Base-by-base conservation (phyloP, 2,797 vertebrate species). In the Falco berigora region DNA sequence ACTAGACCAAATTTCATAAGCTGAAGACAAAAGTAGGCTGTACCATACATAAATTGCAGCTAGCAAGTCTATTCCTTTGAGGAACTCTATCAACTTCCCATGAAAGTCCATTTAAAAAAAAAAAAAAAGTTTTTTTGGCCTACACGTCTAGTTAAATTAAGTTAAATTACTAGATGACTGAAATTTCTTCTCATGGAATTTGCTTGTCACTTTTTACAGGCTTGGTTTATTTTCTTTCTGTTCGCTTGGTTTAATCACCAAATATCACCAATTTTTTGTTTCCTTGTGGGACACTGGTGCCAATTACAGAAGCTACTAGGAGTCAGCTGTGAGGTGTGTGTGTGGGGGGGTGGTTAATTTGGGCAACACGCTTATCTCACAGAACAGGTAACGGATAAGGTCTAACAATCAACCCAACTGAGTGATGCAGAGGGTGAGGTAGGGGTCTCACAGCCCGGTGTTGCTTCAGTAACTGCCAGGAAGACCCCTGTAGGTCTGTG, bases 1-100 rank as follows among this genome's bases (percentile, higher is more conserved):
- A 98, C 95, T 97, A 97, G 97, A 97, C 95, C 95, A 89, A 73
- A 98, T 96, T 94, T 97, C 95, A 83, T 95, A 97, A 97, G 61
- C 91, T 72, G 56, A 88, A 95, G 91, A 94, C 93, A 97, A 97
- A 97, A 98, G 96, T 95, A 94, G 96, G 96, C 94, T 95, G 88
- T 68, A 94, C 94, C 80, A 83, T 75, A 96, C 93, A 94, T 84
- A 96, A 97, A 97, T 93, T 93, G 86, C 86, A 97, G 92, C 83
- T 81, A 93, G 86, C 90, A 92, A 97, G 80, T 91, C 85, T 92
- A 92, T 76, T 96, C 94, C 90, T 96, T 92, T 93, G 96, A 97
- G 68, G 36, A 72, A 84, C 52, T 82, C 86, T 62, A 92, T 92
- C 95, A 96, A 81, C 62, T 91, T 92, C 81, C 90, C 68, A 77